Base-by-base conservation (phyloP, 2,888 invertebrate species). In the Parnassius smintheus region DNA sequence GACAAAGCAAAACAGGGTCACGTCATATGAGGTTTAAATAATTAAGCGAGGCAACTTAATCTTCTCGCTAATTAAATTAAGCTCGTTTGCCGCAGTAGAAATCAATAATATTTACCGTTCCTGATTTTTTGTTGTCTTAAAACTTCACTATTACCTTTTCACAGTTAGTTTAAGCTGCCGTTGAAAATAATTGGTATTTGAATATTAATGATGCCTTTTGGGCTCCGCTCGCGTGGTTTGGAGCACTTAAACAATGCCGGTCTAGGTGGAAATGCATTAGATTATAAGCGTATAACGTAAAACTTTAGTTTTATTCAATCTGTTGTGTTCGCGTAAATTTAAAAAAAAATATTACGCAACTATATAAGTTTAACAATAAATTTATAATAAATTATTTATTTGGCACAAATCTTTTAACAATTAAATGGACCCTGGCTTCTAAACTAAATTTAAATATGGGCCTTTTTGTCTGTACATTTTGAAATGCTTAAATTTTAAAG, bases 61-160 rank as follows among this genome's bases (percentile, higher is more conserved):
- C 77, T 75, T 72, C 76, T 67, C 70, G 64, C 71, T 75, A 78
- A 81, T 80, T 81, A 73, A 80, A 81, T 82, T 79, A 80, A 74
- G 71, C 68, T 68, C 66, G 68, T 65, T 64, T 70, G 67, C 70
- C 62, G 12, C 46, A 61, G 22, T 22, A 35, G 51, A 13, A 61
- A 57, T 62, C 62, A 46, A 62, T 57, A 51, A 62, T 62, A 62
- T 57, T 56, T 9, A 44, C 46, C 46, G 46, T 53, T 53, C 48
- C 57, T 46, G 52, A 18, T 48, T 59, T 59, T 59, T 52, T 52
- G n/a, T 52, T 49, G 52, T 53, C 52, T 25, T 4, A 18, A 60
- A 51, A 56, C 51, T 64, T 56, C 58, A 49, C 62, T 63, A 59
- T 60, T 56, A 52, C 52, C 55, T 59, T 59, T 51, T 51, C 35